Evolutionary conservation across 2,888 invertebrate genomes (phyloP), one percentile per base, ranked within the genome.

Genomic region (Sycophila texana): DNA sequence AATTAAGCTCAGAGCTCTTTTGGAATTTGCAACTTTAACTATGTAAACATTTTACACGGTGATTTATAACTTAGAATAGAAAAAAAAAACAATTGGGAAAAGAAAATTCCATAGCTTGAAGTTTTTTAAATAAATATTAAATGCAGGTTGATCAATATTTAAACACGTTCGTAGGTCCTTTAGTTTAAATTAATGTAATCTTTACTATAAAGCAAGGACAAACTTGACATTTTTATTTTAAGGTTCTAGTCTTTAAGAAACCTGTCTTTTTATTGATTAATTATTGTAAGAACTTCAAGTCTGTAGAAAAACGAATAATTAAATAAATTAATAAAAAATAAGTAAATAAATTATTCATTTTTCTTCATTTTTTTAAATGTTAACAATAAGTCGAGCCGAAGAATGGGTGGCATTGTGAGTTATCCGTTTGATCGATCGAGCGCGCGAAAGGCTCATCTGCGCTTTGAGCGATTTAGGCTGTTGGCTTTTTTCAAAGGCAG

Each of bases 391-490:
- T 47, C 66, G 53, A 51, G 47, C 73, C 74, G 73, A 73, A 78
- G 72, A 60, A 60, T 58, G 55, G n/a, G 47, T 49, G 4, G 63
- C 47, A 39, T 55, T 75, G 68, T 57, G 65, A 4, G 71, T 57
- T 77, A 78, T 67, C 26, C 73, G 53, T 22, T 26, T 18, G 73
- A 78, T 78, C 74, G 78, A 78, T 74, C 78, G 68, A 26, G 61
- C 55, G 49, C 10, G 66, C 70, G 39, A 70, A 58, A 67, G 76
- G 26, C 73, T 78, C 61, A 47, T 67, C 47, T 73, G 67, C 78
- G 63, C 73, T 78, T 67, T 61, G 74, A 73, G 67, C 68, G 78
- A 73, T 73, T 78, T 78, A 78, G 72, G 47, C 49, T 58, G 26
- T 22, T 39, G 30, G 57, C 53, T 30, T 72, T 72, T 66, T 39